Evolutionary conservation across 2,888 invertebrate genomes (phyloP).

Genomic region (Dicycla oo): DNA sequence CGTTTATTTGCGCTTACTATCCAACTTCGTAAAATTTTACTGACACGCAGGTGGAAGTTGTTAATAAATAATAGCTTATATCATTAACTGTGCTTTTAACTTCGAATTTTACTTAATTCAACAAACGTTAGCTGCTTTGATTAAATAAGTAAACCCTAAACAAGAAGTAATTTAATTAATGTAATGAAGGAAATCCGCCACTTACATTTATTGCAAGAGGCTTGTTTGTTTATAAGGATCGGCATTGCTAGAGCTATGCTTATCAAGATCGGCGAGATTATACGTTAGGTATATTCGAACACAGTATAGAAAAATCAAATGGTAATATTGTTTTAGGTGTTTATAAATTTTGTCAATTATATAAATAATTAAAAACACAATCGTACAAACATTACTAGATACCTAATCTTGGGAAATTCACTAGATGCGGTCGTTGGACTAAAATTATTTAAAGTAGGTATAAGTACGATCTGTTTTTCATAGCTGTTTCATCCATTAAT

Average conservation of each 20-base stretch:
- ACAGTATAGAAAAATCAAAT: background rate
- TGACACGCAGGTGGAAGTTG: conserved; percentile 22
- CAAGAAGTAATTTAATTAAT: conserved; percentile 60
- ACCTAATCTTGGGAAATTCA: background rate
- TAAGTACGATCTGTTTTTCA: background rate
- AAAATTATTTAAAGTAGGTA: background rate
- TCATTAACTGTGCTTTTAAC: conserved; percentile 38
- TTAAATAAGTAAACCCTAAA: conserved; percentile 61
- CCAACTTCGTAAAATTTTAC: conserved; percentile 8
- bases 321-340: background rate
- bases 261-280: background rate
- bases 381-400: background rate
- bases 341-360: background rate
- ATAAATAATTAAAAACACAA: background rate
- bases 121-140: conserved; percentile 42
- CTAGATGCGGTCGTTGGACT: background rate
- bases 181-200: conserved; percentile 59
- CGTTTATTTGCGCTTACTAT: conserved; percentile 11
- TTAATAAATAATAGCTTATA: conserved; percentile 29
- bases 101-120: conserved; percentile 40
- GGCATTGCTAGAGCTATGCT: conserved; percentile 4
- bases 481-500: background rate
- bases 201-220: conserved; percentile 49
- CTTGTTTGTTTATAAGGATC: conserved; percentile 45
- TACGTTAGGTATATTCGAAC: background rate